These are phyloP conservation scores for Platanista minor DNA, from an alignment of 2,113 vertebrate species.

Conservation along the genomic window DNA sequence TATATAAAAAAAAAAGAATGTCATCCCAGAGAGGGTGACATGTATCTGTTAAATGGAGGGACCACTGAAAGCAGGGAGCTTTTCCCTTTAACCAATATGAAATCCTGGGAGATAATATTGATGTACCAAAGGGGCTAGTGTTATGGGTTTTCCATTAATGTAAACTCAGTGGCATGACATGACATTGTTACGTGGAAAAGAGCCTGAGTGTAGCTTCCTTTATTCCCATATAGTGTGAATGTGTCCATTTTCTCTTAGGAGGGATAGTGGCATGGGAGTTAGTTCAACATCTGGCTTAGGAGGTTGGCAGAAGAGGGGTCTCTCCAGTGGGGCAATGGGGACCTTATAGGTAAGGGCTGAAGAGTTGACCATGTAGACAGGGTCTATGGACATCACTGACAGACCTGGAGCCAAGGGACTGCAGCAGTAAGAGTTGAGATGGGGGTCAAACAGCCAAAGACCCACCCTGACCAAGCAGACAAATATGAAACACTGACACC, in stretches of 20 bases:
- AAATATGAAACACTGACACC: background rate
- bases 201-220: background rate
- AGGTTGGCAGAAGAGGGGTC: accelerated
- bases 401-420: background rate
- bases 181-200: background rate
- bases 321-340: background rate
- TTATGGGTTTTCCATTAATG: background rate
- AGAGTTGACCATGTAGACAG: accelerated
- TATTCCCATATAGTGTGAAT: background rate
- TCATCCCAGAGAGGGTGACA: background rate
- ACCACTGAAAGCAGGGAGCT: background rate
- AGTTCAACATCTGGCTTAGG: background rate
- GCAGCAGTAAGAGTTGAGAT: accelerated
- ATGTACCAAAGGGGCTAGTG: accelerated
- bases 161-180: background rate
- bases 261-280: background rate
- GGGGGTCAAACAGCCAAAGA: background rate
- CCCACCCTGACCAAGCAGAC: background rate
- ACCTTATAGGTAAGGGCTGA: background rate
- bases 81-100: background rate
- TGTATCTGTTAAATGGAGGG: background rate
- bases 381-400: accelerated
- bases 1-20: no score
- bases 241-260: background rate
- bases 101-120: background rate